Conservation (phyloP, 2,113 vertebrate species). For the Ariopsis seemanni region DNA sequence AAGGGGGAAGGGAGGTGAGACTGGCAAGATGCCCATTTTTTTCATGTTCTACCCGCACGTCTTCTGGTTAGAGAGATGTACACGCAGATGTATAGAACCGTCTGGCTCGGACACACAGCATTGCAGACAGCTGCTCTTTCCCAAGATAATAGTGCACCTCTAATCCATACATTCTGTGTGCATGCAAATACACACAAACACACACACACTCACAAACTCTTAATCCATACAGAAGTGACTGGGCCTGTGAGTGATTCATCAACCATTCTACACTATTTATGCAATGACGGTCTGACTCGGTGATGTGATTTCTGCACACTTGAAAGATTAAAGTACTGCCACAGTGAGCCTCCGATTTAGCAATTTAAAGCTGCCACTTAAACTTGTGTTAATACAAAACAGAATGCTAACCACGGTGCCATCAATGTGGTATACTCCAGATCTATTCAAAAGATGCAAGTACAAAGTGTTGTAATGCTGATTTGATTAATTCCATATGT, state of each 20-base stretch:
- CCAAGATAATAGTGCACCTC: slow-evolving; percentile 42
- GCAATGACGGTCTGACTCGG: slow-evolving; percentile 20
- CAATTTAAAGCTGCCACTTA: slow-evolving; percentile 43
- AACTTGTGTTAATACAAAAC: slow-evolving; percentile 27
- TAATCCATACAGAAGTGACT: slow-evolving; percentile 41
- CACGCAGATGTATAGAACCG: slow-evolving; percentile 48
- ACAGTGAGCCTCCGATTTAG: slow-evolving; percentile 25
- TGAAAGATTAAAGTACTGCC: slow-evolving; percentile 18
- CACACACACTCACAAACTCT: slow-evolving; percentile 21
- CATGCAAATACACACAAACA: slow-evolving; percentile 26
- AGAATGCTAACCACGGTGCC: not conserved
- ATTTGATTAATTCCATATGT: slow-evolving; percentile 34
- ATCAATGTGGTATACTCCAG: slow-evolving; percentile 3
- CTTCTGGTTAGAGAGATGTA: slow-evolving; percentile 54
- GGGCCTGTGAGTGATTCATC: slow-evolving; percentile 28
- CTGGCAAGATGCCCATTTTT: slow-evolving; percentile 68
- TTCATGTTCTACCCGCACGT: slow-evolving; percentile 46
- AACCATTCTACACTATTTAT: slow-evolving; percentile 14
- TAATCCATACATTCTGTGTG: slow-evolving; percentile 53
- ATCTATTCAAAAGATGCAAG: slow-evolving; percentile 19
- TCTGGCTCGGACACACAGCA: slow-evolving; percentile 43
- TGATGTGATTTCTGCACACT: slow-evolving; percentile 28
- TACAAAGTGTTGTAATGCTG: slow-evolving; percentile 18
- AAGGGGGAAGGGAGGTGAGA: slow-evolving; percentile 33
- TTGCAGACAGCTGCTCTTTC: slow-evolving; percentile 40